Evolutionary conservation across 1,140 invertebrate species (phyloP).

Genomic region (Drosophila seguyi): DNA sequence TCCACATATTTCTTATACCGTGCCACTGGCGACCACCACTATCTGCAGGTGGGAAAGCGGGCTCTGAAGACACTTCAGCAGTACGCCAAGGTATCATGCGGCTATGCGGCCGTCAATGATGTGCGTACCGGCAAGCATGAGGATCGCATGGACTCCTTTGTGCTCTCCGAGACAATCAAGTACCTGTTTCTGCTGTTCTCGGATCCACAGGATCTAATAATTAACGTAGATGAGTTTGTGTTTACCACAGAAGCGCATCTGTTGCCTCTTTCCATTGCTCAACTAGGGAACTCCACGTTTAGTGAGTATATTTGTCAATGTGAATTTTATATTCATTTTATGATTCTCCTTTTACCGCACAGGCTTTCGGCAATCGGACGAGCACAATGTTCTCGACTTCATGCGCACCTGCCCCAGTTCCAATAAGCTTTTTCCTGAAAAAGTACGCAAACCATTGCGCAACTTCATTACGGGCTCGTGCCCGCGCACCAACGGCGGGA

Average conservation of each 20-base stretch:
- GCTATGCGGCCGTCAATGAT: slow-evolving; percentile 98
- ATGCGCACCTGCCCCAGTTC: slow-evolving; percentile 94
- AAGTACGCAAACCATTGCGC: slow-evolving; percentile 91
- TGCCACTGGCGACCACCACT: slow-evolving; percentile 97
- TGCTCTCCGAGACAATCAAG: slow-evolving; percentile 98
- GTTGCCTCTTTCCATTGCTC: slow-evolving; percentile 93
- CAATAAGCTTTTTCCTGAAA: slow-evolving; percentile 92
- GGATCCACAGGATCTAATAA: slow-evolving; percentile 93
- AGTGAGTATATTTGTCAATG: slow-evolving; percentile 61
- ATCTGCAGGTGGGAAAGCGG: slow-evolving; percentile 96
- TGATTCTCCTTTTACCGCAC: neutral
- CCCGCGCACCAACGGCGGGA: slow-evolving; percentile 87
- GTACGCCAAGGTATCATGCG: slow-evolving; percentile 96
- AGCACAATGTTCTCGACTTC: slow-evolving; percentile 88
- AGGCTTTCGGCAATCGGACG: slow-evolving; percentile 85
- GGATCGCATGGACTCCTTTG: slow-evolving; percentile 99
- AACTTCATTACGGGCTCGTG: slow-evolving; percentile 94
- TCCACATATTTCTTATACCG: slow-evolving; percentile 98
- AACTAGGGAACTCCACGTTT: slow-evolving; percentile 81
- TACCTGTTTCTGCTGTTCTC: slow-evolving; percentile 98
- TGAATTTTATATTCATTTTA: neutral
- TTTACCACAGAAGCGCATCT: slow-evolving; percentile 99
- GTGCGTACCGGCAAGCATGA: slow-evolving; percentile 95
- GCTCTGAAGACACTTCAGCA: slow-evolving; percentile 96
- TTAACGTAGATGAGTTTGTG: slow-evolving; percentile 98